Base-by-base conservation (phyloP, 2,113 vertebrate genomes). In the Megalops atlanticus region DNA sequence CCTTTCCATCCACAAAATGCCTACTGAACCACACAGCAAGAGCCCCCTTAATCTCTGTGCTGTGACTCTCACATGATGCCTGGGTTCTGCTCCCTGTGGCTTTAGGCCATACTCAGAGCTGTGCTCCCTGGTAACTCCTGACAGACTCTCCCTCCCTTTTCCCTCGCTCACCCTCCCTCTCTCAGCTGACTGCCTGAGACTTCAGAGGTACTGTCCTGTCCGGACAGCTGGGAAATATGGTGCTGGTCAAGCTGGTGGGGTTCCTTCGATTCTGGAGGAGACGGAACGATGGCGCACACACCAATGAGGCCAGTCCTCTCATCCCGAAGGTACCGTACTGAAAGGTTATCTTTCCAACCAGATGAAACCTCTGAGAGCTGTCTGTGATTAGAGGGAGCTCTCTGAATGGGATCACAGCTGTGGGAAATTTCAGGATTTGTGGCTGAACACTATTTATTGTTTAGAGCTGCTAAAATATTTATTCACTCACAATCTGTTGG, bases 51-150 rank as follows among this genome's bases (percentile, higher is more conserved):
- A 95, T 95, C 93, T 83, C 86, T 86, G 71, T 84, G 87, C 82
- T 89, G 91, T 95, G 94, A 95, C 94, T 94, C 92, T 95, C 94
- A 95, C 94, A 94, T 95, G 94, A 95, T 90, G 84, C 79, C 84
- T 77, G 84, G 91, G 89, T 86, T 84, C 81, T 6, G 77, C 76
- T 52, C 78, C 77, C 74, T 52, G 1, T 79, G 85, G 86, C 87
- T 81, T 4, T 7, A 75, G 84, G 89, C 84, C 69, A 33, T 73
- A 74, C 82, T 14, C 21, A 21, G 69, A 11, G 31, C 76, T 38
- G 49, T 38, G 16, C 5, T n/a, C 38, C 31, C 45, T 0, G 15
- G 10, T 35, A 43, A 24, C 18, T 24, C 72, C 31, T 0, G 14
- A 49, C 8, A 7, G 24, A 31, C 35, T 80, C 64, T 69, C 1